Evolutionary conservation across 2,888 invertebrate species (phyloP), one percentile per base, ranked within the genome.

Genomic region (Carcina quercana): DNA sequence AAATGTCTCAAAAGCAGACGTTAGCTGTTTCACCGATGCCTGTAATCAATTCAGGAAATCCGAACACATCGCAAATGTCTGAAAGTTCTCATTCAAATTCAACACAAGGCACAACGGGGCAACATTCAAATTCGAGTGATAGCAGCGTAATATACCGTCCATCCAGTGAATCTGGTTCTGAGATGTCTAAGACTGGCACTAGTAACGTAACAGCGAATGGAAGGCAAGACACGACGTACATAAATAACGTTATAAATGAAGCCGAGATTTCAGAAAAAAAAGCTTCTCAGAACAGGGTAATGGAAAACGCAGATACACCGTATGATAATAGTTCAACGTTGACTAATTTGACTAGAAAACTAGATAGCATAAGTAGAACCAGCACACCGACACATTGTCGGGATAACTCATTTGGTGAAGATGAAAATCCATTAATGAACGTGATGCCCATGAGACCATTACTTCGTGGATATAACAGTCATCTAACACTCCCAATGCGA

Each of bases 361-460:
- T 65, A 29, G 74, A 72, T 24, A 59, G 47, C 38, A 73, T 73
- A 24, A 82, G 80, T 40, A 58, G 83, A 28, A 82, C 82, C 1
- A 79, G 83, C 41, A 83, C 84, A 31, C 84, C 85, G 6, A 73
- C 80, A 5, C 86, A 86, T 40, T 75, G 86, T 46, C 69, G 86
- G 38, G 85, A 86, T 38, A 85, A 84, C 45, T 83, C 86, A 1
- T 67, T 87, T 28, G 85, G 85, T 22, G 88, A 88, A 37, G 91
- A 91, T 50, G 90, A 91, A 28, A 91, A 90, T 43, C 89, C 89
- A 29, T 84, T 90, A 56, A 90, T 91, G 83, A 90, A 91, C 50
- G 92, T 95, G 8, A 88, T 96, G 69, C 97, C 97, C 0, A 97
- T 97, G 97, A 89, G 95, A 45, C 97, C 97, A 1, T 79, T 97